phyloP scores from a whole-genome alignment of 2,797 vertebrate species.

The Falco novaeseelandiae region DNA sequence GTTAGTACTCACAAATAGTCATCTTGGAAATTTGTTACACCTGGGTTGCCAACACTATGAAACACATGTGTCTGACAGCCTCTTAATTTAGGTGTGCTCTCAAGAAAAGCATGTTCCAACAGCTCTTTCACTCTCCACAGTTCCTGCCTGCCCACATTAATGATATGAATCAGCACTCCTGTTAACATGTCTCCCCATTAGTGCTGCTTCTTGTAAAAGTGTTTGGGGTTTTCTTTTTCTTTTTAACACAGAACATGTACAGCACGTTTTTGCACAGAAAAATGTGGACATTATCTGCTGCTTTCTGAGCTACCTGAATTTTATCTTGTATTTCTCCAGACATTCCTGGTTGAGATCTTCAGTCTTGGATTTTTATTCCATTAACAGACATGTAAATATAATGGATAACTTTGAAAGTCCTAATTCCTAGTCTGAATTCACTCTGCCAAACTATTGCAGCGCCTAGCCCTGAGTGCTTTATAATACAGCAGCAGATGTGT shows the following conservation, averaged over 20 bases:
- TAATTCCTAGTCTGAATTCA: not conserved
- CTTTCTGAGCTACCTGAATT: not conserved
- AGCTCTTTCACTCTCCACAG: not conserved
- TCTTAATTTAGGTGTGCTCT: constrained; percentile 44
- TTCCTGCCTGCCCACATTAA: constrained; percentile 21
- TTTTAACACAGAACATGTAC: not conserved
- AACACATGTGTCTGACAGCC: constrained; percentile 26
- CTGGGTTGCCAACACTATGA: constrained; percentile 24
- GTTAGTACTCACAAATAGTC: constrained; percentile 47
- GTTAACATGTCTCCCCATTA: constrained; percentile 30
- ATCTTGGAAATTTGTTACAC: constrained; percentile 40
- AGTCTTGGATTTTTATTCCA: not conserved
- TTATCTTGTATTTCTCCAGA: not conserved
- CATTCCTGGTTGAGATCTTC: not conserved
- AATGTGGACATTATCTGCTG: not conserved
- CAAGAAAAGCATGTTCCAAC: constrained; percentile 41
- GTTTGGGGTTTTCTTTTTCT: not conserved
- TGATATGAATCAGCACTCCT: constrained; percentile 40
- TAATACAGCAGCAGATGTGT: not conserved
- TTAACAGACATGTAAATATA: not conserved
- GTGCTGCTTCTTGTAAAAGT: not conserved
- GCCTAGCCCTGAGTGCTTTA: not conserved
- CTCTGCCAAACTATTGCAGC: not conserved
- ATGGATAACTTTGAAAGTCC: not conserved
- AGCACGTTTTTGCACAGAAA: not conserved